Conservation (phyloP, 2,888 invertebrate genomes). For the Euclidia mi region DNA sequence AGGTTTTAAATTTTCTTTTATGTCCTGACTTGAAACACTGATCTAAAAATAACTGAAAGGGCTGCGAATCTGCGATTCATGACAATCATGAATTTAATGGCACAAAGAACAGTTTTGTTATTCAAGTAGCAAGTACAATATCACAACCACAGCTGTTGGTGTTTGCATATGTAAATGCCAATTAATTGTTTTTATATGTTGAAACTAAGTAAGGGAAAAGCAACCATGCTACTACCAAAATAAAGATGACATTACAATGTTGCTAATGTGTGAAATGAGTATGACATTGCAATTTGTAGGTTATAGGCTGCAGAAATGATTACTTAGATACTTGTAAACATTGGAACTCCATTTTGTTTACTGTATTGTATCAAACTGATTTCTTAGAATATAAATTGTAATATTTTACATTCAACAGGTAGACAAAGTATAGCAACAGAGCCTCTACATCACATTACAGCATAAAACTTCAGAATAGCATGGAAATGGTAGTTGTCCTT, state of each 20-base stretch:
- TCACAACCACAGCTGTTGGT: conserved; percentile 32
- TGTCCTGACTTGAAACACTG: not conserved
- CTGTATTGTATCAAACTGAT: too few species aligned
- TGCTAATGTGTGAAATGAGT: conserved; percentile 1
- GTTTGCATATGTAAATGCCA: conserved; percentile 33
- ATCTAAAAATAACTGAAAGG: not conserved
- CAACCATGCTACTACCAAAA: conserved; percentile 17
- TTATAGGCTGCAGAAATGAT: conserved; percentile 9
- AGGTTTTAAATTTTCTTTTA: too few species aligned
- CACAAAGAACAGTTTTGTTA: conserved; percentile 11
- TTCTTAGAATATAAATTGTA: too few species aligned
- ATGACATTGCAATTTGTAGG: conserved; percentile 47
- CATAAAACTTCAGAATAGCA: not conserved
- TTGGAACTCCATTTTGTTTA: too few species aligned
- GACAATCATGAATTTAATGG: not conserved
- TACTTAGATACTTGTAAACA: conserved; percentile 3
- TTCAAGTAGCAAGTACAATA: conserved; percentile 19
- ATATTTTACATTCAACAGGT: conserved; percentile 18
- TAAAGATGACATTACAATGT: conserved; percentile 33
- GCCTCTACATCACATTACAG: not conserved
- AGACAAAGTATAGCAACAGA: conserved; percentile 8
- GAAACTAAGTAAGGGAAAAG: conserved; percentile 27
- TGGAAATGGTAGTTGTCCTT: conserved; percentile 8
- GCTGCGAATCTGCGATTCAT: not conserved
- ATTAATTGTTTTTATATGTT: conserved; percentile 27